Evolutionary conservation across 1,140 invertebrate species (phyloP), one percentile per base, ranked within the genome.

Genomic region (Drosophila saltans): DNA sequence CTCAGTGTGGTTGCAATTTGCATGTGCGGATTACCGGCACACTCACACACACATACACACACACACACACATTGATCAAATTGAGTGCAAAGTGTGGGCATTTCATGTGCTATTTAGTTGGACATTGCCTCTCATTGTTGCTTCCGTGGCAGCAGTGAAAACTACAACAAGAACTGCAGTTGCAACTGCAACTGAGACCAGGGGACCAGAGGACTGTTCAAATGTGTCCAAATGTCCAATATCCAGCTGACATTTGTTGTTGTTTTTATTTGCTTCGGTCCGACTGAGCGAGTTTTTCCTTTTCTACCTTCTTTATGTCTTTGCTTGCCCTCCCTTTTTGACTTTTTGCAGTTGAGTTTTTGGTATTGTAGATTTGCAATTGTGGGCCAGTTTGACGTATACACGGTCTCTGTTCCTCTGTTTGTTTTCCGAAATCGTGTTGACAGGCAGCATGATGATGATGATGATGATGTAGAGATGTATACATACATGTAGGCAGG

Each of bases 301-400:
- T 70, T 70, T 16, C 16, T 71, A 65, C 69, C 69, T 63, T 64
- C 60, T 64, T 56, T 65, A 56, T 62, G 52, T 56, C 57, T 58
- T 16, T 64, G 39, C 26, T 70, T 62, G 60, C 41, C 26, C 60
- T 43, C 71, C n/a, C 57, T 10, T 30, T 55, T 61, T 63, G 60
- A 45, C 63, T 33, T 55, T 30, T 59, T 59, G 52, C 55, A 43
- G 45, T 48, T 48, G 21, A 16, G 45, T 52, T 61, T 63, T 66
- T 43, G 65, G 57, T 5, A 36, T 36, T 36, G 33, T 36, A 36
- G 33, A 36, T 40, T 63, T 78, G 77, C 83, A 80, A 84, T 89
- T 89, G 81, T 88, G 84, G 84, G 85, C 85, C 84, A 88, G 78
- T 75, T 84, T 83, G 84, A 78, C 80, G 78, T 76, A 81, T 88